Evolutionary conservation across 2,797 vertebrate species (phyloP), one percentile per base, ranked within the genome.

Genomic region (Adelosebastes latens): DNA sequence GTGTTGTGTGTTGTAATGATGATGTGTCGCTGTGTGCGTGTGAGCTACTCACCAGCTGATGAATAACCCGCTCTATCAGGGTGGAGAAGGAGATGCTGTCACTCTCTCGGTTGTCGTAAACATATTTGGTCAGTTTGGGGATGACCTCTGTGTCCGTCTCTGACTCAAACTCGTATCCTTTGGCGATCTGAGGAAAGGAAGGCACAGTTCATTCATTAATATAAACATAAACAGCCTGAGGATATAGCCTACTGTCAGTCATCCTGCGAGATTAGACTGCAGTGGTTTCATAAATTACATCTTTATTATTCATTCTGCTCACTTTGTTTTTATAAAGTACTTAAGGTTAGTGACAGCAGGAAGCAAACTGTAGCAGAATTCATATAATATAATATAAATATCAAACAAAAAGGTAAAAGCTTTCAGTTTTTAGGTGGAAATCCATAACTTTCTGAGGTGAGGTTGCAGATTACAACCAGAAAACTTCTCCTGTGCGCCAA

Each of bases 141-240:
- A 99, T 99, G 11, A 98, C 97, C 92, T 99, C 98, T 3, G 98
- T 99, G 88, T 99, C 98, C 0, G 98, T 99, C 87, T 99, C 98
- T 7, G 98, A 99, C 92, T 99, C 98, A 85, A 99, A 99, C 81
- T 97, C 97, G 0, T 99, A 99, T 85, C 97, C 97, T 93, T 99
- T 98, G 93, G 91, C 96, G 91, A 96, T 96, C 98, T 99, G 91
- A 69, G 79, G 80, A 83, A 80, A 74, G 76, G 39, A 42, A 42
- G 39, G 39, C 9, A 74, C 3, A 49, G 36, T 27, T 73, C 16
- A 27, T 31, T 14, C 6, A 62, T 53, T 25, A 31, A 29, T 53
- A 46, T 22, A 20, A 42, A 77, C 27, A 55, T 20, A 56, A 67
- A 71, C 27, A 49, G 7, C 27, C 18, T 12, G 55, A 49, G 5